Base-by-base conservation (phyloP, 2,888 invertebrate species). In the Neoaliturus tenellus region DNA sequence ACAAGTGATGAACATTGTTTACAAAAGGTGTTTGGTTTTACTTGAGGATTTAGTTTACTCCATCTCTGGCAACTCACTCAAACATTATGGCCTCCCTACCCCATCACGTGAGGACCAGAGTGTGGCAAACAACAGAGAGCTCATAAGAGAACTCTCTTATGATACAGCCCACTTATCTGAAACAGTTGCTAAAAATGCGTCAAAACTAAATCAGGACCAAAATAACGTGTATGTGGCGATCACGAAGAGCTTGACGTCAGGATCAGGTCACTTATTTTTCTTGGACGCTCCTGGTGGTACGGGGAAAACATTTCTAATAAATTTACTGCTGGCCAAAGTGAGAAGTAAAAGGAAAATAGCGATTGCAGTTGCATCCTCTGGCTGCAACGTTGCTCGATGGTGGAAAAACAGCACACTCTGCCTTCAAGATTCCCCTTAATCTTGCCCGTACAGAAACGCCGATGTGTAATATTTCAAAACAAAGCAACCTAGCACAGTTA, bases 21-120 rank as follows among this genome's bases (percentile, higher is more conserved):
- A 87, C 85, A 88, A 89, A 86, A 86, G 87, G 86, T 87, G 87
- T 86, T 87, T 88, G 31, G 33, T 14, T 33, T 23, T 75, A 23
- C 25, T 83, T 58, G 83, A 78, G 33, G 75, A 75, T 51, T 41
- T 58, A 1, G 28, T 83, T 0, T 51, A 41, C 20, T 55, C 44
- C 10, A 44, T 82, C n/a, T 51, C 55, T n/a, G 44, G 44, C 14
- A 31, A 31, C 23, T 20, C 28, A 31, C 41, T 80, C 44, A 20
- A 20, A 58, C 75, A 87, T 44, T 85, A 81, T 85, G 85, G 85
- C n/a, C 28, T 80, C 23, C 48, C n/a, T n/a, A n/a, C n/a, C n/a
- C n/a, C 86, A 23, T 80, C 84, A 5, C 33, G 55, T 39, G 82
- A 84, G 25, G 14, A 35, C 17, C 23, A 73, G 55, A 69, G 51